phyloP scores from a whole-genome alignment of 1,140 invertebrate species.

The Zaprionus ornatus region DNA sequence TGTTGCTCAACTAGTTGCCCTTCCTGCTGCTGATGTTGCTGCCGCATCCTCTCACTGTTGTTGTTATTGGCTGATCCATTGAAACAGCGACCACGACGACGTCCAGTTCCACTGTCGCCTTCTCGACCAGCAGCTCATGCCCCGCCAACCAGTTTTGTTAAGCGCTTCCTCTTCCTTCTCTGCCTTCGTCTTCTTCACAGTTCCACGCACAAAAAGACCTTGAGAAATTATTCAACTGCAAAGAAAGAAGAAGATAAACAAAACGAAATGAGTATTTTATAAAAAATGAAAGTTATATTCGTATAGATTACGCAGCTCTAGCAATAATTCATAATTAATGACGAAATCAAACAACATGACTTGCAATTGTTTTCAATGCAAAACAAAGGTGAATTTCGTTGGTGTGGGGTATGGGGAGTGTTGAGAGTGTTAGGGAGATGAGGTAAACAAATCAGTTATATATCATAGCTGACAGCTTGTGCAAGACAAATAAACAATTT shows the following conservation, averaged over 20 bases:
- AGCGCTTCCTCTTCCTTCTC: not conserved
- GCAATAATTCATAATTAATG: slow-evolving; percentile 2
- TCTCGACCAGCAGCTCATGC: slow-evolving; percentile 22
- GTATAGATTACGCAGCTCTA: slow-evolving; percentile 6
- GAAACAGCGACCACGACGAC: slow-evolving; percentile 43
- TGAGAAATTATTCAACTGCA: slow-evolving; percentile 62
- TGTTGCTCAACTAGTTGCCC: slow-evolving; percentile 51
- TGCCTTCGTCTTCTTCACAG: slow-evolving; percentile 5
- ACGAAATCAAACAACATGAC: slow-evolving; percentile 23
- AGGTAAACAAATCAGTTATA: not conserved
- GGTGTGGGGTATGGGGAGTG: not conserved
- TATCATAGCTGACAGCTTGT: not conserved
- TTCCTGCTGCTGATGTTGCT: slow-evolving; percentile 31
- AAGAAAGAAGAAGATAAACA: slow-evolving; percentile 49
- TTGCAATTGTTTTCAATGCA: slow-evolving; percentile 24
- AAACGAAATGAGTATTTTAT: slow-evolving; percentile 38
- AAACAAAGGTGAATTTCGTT: not conserved
- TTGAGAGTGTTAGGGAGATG: not conserved
- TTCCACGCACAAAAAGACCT: slow-evolving; percentile 50
- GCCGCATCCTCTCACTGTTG: slow-evolving; percentile 50
- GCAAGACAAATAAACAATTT: not conserved
- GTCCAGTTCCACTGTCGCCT: slow-evolving; percentile 38
- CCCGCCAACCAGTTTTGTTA: slow-evolving; percentile 26
- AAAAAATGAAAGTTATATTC: slow-evolving; percentile 39
- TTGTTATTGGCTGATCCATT: slow-evolving; percentile 40